Conservation (phyloP, 64 coral and sea anemone species). For the Acropora tenuis region DNA sequence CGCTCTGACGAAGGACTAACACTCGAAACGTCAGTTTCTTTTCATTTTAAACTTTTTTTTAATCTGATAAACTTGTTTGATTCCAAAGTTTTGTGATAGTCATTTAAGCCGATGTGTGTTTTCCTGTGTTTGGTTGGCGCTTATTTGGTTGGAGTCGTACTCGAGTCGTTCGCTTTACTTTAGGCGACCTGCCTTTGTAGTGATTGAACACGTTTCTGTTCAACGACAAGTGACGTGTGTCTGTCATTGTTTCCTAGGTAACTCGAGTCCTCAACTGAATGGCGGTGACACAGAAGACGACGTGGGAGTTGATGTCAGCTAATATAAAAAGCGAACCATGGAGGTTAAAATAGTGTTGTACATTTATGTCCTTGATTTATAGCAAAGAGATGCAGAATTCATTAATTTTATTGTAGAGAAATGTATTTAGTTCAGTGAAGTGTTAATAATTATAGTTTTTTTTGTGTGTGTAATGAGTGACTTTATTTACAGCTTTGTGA, state of each 20-base stretch:
- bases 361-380: background rate
- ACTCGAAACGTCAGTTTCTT: too few species aligned
- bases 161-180: too few species aligned
- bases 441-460: background rate
- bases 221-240: background rate
- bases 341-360: background rate
- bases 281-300: slow-evolving; percentile 6
- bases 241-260: background rate
- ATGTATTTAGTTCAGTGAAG: background rate
- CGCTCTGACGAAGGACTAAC: too few species aligned
- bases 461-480: background rate
- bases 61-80: too few species aligned
- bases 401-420: background rate
- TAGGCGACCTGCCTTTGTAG: too few species aligned
- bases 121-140: too few species aligned
- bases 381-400: background rate
- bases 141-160: too few species aligned
- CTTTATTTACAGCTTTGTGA: background rate
- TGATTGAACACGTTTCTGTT: too few species aligned
- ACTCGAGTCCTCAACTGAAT: slow-evolving; percentile 13
- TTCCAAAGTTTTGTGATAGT: too few species aligned
- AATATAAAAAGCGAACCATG: background rate
- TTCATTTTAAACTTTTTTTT: too few species aligned
- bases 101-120: too few species aligned
- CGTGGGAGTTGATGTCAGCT: background rate